Conservation (phyloP, 2,888 invertebrate species). For the Yponomeuta sedellus region DNA sequence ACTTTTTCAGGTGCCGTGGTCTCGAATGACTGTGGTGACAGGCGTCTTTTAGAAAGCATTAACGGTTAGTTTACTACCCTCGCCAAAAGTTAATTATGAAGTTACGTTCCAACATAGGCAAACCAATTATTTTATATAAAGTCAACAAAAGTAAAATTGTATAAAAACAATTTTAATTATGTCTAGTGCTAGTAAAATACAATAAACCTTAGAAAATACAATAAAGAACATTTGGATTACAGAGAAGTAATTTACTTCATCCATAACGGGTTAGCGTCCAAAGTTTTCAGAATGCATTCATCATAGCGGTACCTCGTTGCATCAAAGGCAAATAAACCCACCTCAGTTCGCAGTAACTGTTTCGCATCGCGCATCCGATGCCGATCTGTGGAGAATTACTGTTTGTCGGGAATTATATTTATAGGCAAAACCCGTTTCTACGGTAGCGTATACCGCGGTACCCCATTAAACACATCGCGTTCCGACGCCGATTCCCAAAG, state of each 20-base stretch:
- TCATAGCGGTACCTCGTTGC: not conserved
- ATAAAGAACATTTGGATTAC: too few species aligned
- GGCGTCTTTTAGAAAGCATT: too few species aligned
- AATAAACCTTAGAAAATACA: too few species aligned
- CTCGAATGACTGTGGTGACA: too few species aligned
- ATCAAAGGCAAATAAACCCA: not conserved
- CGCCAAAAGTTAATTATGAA: too few species aligned
- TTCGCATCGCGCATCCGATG: slow-evolving; percentile 11
- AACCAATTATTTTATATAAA: too few species aligned
- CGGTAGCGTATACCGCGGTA: slow-evolving; percentile 9
- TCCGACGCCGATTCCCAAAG: slow-evolving; percentile 30
- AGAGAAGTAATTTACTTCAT: not conserved
- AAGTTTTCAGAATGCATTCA: not conserved
- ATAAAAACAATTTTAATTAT: too few species aligned
- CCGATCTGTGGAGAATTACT: slow-evolving; percentile 14
- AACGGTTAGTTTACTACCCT: too few species aligned
- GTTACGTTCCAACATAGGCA: too few species aligned
- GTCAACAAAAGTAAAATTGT: too few species aligned
- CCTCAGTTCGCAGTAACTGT: slow-evolving; percentile 1
- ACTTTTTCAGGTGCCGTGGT: too few species aligned
- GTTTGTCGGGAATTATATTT: slow-evolving; percentile 16
- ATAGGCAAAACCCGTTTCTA: slow-evolving; percentile 14
- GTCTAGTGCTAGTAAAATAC: too few species aligned
- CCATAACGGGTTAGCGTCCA: not conserved
- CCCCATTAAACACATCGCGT: slow-evolving; percentile 15